These are phyloP conservation scores for Botrylloides violaceus DNA, from an alignment of 23 tunicate genomes.

Conservation along the genomic window DNA sequence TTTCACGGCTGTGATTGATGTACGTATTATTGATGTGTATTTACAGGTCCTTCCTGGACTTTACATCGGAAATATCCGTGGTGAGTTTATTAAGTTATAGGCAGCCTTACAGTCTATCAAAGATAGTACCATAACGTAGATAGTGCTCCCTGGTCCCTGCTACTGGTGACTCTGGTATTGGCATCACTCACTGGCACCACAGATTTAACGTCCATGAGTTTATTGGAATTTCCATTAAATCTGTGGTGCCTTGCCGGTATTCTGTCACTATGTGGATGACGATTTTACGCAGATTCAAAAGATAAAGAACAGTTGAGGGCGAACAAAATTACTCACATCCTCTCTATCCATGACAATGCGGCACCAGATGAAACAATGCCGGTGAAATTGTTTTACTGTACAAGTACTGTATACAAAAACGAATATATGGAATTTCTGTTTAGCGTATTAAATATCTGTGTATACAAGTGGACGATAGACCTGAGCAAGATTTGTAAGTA, in stretches of 20 bases:
- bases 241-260: too few species aligned
- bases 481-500: slow-evolving; percentile 74
- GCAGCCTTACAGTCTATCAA: neutral
- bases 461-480: slow-evolving; percentile 46
- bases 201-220: too few species aligned
- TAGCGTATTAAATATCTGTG: slow-evolving; percentile 57
- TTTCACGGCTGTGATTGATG: neutral
- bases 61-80: slow-evolving; percentile 61
- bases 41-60: slow-evolving; percentile 64
- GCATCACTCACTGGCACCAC: too few species aligned
- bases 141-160: too few species aligned
- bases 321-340: slow-evolving; percentile 65
- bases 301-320: slow-evolving; percentile 37
- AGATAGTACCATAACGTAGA: too few species aligned
- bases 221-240: too few species aligned
- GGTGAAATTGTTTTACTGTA: too few species aligned
- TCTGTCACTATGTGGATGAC: too few species aligned
- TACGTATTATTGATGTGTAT: neutral
- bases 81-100: slow-evolving; percentile 16
- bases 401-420: too few species aligned
- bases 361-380: slow-evolving; percentile 30
- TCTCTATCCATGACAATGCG: slow-evolving; percentile 84
- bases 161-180: too few species aligned
- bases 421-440: slow-evolving; percentile 8
- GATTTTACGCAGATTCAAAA: slow-evolving; percentile 58